A percentile compares a stretch with the other conserved stretches of the same genome.
phyloP scores from a whole-genome alignment of 2,888 invertebrate genomes.

The Troides aeacus region DNA sequence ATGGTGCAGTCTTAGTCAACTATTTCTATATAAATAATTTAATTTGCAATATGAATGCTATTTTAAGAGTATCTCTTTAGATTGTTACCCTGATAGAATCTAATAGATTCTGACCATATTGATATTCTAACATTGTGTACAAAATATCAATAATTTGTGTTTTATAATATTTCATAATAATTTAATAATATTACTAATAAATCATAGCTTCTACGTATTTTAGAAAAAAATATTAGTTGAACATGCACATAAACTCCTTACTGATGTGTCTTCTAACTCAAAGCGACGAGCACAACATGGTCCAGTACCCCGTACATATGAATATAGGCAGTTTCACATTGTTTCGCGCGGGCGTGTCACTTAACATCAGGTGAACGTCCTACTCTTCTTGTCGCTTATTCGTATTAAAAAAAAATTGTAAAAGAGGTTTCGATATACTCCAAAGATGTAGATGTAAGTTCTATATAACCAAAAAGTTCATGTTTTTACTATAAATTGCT shows the following conservation, averaged over 20 bases:
- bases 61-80: not conserved
- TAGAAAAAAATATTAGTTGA: too few species aligned
- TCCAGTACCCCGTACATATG: too few species aligned
- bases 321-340: too few species aligned
- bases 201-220: not conserved
- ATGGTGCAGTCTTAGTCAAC: too few species aligned
- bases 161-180: not conserved
- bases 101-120: not conserved
- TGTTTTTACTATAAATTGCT: constrained; percentile 39
- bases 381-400: too few species aligned
- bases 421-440: constrained; percentile 21
- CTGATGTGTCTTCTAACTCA: not conserved
- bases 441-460: constrained; percentile 28
- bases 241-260: not conserved
- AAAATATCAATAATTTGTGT: not conserved
- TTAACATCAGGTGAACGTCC: too few species aligned
- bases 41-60: not conserved
- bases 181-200: not conserved
- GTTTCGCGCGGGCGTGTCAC: too few species aligned
- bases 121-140: not conserved
- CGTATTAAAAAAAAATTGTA: constrained; percentile 3
- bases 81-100: not conserved
- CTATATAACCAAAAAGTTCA: constrained; percentile 39
- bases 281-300: too few species aligned
- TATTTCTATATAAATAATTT: not conserved